Conservation (phyloP, 37 sponge, comb jelly and placozoan genomes). For the Oscarella lobularis region DNA sequence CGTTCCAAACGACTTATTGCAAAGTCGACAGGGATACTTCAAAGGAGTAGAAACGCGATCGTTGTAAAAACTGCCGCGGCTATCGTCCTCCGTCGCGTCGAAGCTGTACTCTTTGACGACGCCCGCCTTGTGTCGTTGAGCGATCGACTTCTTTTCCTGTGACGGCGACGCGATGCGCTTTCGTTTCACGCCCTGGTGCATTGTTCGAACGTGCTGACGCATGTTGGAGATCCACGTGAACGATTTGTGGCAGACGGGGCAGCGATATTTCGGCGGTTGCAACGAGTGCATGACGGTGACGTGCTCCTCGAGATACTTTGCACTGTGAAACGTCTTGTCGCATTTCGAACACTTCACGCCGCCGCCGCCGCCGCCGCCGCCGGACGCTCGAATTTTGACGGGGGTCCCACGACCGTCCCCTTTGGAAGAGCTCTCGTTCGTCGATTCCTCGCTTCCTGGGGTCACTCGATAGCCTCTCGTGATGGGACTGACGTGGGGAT, state of each 20-base stretch:
- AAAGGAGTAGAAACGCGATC: no score
- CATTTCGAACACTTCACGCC: background rate
- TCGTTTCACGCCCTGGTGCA: background rate
- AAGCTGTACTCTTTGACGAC: background rate
- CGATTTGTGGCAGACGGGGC: background rate
- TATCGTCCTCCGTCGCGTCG: background rate
- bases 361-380: no score
- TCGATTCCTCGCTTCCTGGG: background rate
- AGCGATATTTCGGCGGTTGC: background rate
- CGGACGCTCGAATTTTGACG: background rate
- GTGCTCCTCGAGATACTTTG: constrained; percentile 1
- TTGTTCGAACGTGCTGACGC: background rate
- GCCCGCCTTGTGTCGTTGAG: background rate
- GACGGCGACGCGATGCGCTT: background rate
- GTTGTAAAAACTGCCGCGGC: background rate
- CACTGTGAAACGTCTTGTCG: background rate
- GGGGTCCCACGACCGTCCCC: background rate
- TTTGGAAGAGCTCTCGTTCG: background rate
- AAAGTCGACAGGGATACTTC: background rate
- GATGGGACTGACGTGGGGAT: background rate
- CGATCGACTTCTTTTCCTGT: background rate
- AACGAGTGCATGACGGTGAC: background rate
- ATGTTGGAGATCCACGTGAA: background rate
- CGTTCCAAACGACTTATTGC: background rate
- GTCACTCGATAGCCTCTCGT: background rate